Base-by-base conservation (phyloP, 2,888 invertebrate genomes). In the Schizotus pectinicornis region DNA sequence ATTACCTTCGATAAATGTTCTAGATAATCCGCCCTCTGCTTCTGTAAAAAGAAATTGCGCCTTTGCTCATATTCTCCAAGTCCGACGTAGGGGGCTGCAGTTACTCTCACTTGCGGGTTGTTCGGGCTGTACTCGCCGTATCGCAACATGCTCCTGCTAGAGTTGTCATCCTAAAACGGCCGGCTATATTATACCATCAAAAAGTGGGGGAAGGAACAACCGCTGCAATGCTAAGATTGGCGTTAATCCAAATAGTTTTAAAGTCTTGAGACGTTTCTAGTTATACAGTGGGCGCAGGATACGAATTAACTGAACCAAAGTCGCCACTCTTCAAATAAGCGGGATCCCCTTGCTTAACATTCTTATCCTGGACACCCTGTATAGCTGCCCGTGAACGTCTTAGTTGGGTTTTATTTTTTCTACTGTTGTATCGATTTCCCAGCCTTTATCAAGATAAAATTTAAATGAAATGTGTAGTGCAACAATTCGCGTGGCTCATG, bases 121-220 rank as follows among this genome's bases (percentile, higher is more conserved):
- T 85, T 85, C 1, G 85, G 85, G n/a, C 85, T 85, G 67, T 81
- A 85, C 68, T 86, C 85, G 47, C 85, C 85, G 46, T 84, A 83
- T 52, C 84, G 84, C 74, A 85, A 74, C 85, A 85, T 86, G 56
- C 69, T 68, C 69, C 67, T 46, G 46, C 63, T 63, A 59, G 64
- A 70, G 56, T 65, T 71, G 62, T 70, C 72, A 75, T 77, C 71
- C 77, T 77, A 66, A 14, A 67, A 67, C 38, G 50, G 37, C 38
- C 37, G 32, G 2, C 12, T 8, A 3, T 8, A 11, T 22, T 22
- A 38, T 9, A 42, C 32, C 46, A 51, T 6, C 7, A 36, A 38
- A 11, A 9, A 34, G 7, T 9, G 2, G 6, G 47, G 11, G 39
- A 53, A 35, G 31, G 12, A 36, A 22, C 12, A n/a, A 48, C 22